Evolutionary conservation across 2,888 invertebrate genomes (phyloP).

Genomic region (Synergus laeviventris): DNA sequence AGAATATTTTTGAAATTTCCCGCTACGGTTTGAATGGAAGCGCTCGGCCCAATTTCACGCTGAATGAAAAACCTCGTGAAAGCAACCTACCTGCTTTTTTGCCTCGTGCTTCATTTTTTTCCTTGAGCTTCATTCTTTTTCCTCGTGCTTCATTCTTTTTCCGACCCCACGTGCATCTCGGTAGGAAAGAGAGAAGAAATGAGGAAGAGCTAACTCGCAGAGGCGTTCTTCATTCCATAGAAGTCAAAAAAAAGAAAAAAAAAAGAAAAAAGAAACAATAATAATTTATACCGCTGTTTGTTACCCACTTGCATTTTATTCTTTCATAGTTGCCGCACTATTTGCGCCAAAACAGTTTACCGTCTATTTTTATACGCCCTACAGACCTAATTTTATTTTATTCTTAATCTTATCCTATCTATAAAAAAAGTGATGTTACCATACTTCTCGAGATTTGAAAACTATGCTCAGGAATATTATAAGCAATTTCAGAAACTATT

Average conservation of each 20-base stretch:
- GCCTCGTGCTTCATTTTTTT: slow-evolving; percentile 14
- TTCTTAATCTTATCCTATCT: too few species aligned
- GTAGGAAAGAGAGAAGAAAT: slow-evolving; percentile 9
- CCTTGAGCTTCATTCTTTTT: background rate
- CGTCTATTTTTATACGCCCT: background rate
- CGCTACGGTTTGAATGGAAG: slow-evolving; percentile 32
- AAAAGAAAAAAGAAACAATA: background rate
- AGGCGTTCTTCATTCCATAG: background rate
- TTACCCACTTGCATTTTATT: background rate
- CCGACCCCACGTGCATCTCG: slow-evolving; percentile 25
- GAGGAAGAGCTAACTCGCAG: background rate
- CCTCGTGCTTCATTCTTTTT: background rate
- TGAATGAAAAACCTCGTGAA: slow-evolving; percentile 33
- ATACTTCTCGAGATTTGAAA: too few species aligned
- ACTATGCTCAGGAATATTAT: too few species aligned
- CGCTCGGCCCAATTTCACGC: slow-evolving; percentile 34
- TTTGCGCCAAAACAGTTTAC: too few species aligned
- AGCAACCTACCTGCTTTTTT: slow-evolving; percentile 36
- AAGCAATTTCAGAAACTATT: too few species aligned
- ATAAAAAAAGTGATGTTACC: too few species aligned
- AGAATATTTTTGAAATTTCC: slow-evolving; percentile 32
- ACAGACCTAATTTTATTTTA: background rate
- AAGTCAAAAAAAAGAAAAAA: background rate
- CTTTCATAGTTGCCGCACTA: background rate
- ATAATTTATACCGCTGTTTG: background rate